A percentile compares a stretch with the other conserved stretches of the same genome.
Evolutionary conservation across 2,797 vertebrate species (phyloP).

Genomic region (Anabas testudineus): DNA sequence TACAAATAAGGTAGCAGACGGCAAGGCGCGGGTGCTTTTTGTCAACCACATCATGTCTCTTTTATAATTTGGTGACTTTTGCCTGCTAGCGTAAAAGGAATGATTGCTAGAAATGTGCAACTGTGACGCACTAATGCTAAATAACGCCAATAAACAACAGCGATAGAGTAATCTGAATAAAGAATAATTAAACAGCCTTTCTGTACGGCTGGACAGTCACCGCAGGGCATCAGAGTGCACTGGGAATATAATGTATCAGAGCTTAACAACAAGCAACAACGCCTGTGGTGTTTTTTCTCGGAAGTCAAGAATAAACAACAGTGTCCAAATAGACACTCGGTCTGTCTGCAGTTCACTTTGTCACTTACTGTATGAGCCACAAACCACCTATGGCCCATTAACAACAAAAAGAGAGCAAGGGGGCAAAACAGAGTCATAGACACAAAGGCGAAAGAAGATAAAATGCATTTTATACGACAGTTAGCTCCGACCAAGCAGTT

Average conservation of each 20-base stretch:
- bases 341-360: conserved; percentile 24
- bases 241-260: conserved; percentile 27
- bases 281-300: too few species aligned
- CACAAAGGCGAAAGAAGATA: conserved; percentile 55
- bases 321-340: too few species aligned
- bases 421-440: conserved; percentile 33
- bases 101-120: conserved; percentile 1
- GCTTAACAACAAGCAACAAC: conserved; percentile 21
- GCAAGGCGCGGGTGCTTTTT: conserved; percentile 26
- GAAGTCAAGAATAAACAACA: too few species aligned
- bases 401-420: conserved; percentile 21
- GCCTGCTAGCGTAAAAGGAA: conserved; percentile 12
- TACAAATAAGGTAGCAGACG: conserved; percentile 41
- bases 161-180: conserved; percentile 29
- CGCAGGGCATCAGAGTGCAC: not conserved
- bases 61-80: conserved; percentile 37
- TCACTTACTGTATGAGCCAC: conserved; percentile 47
- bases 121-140: conserved; percentile 15
- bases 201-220: conserved; percentile 25
- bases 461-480: conserved; percentile 69
- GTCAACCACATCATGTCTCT: conserved; percentile 17
- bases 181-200: conserved; percentile 22
- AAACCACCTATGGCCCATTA: conserved; percentile 54
- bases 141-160: conserved; percentile 39
- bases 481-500: too few species aligned